Evolutionary conservation across 2,888 invertebrate species (phyloP).

Genomic region (Eueremaeus valkanovi): DNA sequence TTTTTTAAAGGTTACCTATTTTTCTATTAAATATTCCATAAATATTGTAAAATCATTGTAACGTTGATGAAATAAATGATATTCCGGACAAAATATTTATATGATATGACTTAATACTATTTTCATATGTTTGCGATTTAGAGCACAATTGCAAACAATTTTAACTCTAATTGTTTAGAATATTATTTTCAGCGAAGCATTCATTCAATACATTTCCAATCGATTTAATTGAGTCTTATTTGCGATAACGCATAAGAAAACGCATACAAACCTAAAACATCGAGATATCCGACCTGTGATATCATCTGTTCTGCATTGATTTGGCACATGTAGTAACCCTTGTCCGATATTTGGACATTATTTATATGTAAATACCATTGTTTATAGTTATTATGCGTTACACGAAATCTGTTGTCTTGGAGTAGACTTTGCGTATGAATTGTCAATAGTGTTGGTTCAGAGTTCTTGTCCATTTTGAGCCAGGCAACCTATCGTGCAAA

Average conservation of each 20-base stretch:
- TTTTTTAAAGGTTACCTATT: too few species aligned
- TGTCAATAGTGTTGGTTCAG: slow-evolving; percentile 22
- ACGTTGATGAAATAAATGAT: too few species aligned
- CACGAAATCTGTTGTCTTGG: slow-evolving; percentile 46
- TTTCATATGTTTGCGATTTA: neutral
- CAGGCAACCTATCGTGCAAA: slow-evolving; percentile 49
- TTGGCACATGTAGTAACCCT: slow-evolving; percentile 69
- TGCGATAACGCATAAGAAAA: too few species aligned
- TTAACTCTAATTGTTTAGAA: neutral
- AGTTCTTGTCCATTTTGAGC: slow-evolving; percentile 47
- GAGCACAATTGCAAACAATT: neutral
- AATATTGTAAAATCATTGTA: too few species aligned
- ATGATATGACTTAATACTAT: neutral
- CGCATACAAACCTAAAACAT: slow-evolving; percentile 85
- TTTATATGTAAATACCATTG: slow-evolving; percentile 68
- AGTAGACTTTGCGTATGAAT: slow-evolving; percentile 39
- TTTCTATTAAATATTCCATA: too few species aligned
- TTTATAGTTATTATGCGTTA: slow-evolving; percentile 48
- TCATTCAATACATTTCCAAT: neutral
- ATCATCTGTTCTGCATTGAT: slow-evolving; percentile 93
- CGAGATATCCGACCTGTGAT: slow-evolving; percentile 85
- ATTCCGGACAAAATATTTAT: too few species aligned
- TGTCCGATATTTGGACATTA: too few species aligned
- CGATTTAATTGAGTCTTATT: neutral
- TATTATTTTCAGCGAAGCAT: neutral